Evolutionary conservation across 2,888 invertebrate genomes (phyloP), one percentile per base, ranked within the genome.

Genomic region (Parasteatoda lunata): DNA sequence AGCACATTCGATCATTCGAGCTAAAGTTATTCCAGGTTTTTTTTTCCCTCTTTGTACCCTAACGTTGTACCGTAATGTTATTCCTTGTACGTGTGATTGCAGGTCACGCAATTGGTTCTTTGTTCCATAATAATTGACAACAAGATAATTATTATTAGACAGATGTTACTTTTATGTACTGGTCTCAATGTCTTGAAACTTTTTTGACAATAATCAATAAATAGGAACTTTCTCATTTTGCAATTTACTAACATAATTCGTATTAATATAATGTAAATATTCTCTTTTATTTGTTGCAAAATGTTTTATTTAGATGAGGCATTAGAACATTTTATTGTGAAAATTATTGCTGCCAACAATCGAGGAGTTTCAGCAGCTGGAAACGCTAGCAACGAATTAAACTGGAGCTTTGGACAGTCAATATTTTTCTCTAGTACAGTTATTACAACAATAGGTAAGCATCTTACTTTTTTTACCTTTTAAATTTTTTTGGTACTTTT

Each of bases 321-420:
- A 88, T 92, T 97, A 90, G 96, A 96, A 91, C 92, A 93, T 7
- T 93, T 96, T 89, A 93, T 97, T 81, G 93, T 93, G 68, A 95
- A 95, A 90, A 94, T 96, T 89, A 94, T 96, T 45, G 93, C 93
- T 52, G 96, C 96, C 11, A 95, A 94, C 91, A 95, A 95, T 92
- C 93, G 95, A 73, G 96, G 96, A 0, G 96, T 96, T 69, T 95
- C 95, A 0, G 95, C 95, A 0, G 93, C 94, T 0, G 93, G 94
- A 85, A 97, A 97, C 92, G 94, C 94, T 51, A 95, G 95, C 75
- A 94, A 94, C 3, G 96, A 96, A 89, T 95, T 96, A 11, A 96
- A 96, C 92, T 97, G 97, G 97, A 96, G 95, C 91, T 97, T 97
- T 91, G 97, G 96, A 47, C 96, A 97, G 92, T 95, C 97, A 0